Conservation (phyloP, 2,888 invertebrate species). For the Sphecodes monilicornis region DNA sequence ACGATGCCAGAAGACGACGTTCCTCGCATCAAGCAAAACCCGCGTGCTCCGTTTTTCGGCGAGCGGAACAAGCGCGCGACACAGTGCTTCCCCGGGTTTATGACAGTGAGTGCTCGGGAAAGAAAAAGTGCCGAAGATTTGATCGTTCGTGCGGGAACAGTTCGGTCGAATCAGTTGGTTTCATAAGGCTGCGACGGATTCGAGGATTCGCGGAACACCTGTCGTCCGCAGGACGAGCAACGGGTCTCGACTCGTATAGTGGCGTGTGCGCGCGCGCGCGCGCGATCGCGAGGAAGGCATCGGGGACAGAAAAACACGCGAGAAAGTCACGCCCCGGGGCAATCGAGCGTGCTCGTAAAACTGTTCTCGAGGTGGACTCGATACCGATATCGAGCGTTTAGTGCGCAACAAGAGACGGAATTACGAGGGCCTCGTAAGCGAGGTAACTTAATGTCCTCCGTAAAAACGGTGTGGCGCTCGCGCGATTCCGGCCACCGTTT, state of each 20-base stretch:
- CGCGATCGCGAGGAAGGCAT: neutral
- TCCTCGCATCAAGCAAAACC: conserved; percentile 64
- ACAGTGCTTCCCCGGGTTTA: neutral
- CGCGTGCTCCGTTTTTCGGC: conserved; percentile 11
- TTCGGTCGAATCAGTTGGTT: neutral
- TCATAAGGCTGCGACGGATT: neutral
- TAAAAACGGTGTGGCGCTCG: conserved; percentile 33
- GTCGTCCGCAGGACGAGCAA: neutral
- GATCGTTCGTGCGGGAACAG: neutral
- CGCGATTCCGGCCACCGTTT: conserved; percentile 29
- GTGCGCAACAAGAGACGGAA: conserved; percentile 41
- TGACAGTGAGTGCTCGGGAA: neutral
- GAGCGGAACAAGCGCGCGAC: neutral
- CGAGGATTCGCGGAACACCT: neutral
- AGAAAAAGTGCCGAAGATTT: neutral
- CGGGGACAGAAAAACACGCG: conserved; percentile 5
- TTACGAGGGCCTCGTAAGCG: conserved; percentile 50
- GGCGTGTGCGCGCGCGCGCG: neutral
- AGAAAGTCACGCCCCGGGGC: conserved; percentile 54
- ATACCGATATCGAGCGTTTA: conserved; percentile 39
- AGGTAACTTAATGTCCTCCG: conserved; percentile 32
- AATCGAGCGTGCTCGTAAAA: conserved; percentile 45
- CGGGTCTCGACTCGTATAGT: neutral
- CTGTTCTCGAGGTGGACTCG: conserved; percentile 25
- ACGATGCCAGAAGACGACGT: conserved; percentile 78